Conservation (phyloP, 2,888 invertebrate species). For the Gari tellinella region DNA sequence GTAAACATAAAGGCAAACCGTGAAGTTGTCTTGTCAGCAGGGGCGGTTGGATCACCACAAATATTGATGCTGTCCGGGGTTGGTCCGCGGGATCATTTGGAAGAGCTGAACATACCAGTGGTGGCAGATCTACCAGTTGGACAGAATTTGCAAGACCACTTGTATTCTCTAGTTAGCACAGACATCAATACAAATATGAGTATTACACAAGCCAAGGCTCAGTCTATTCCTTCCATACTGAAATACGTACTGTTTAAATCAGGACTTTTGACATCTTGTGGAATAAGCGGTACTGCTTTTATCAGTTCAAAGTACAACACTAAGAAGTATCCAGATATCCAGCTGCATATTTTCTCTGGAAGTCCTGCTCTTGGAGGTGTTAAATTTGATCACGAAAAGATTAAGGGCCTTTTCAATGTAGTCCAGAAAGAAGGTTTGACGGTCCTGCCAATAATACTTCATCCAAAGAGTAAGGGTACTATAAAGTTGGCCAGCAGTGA, state of each 20-base stretch:
- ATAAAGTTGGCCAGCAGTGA: conserved; percentile 91
- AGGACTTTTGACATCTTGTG: conserved; percentile 18
- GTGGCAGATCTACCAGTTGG: conserved; percentile 80
- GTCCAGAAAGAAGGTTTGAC: conserved; percentile 14
- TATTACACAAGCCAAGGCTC: conserved; percentile 13
- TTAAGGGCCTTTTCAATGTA: conserved; percentile 12
- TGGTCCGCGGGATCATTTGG: conserved; percentile 81
- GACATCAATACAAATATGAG: conserved; percentile 29
- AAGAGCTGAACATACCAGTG: conserved; percentile 76
- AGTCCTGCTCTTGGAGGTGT: background rate
- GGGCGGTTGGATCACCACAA: conserved; percentile 82
- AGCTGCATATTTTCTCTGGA: conserved; percentile 22
- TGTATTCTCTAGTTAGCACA: conserved; percentile 22
- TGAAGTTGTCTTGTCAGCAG: conserved; percentile 82
- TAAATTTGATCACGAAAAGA: conserved; percentile 4
- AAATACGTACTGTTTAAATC: conserved; percentile 23
- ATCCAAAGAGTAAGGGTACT: conserved; percentile 91
- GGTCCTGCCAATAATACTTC: conserved; percentile 28
- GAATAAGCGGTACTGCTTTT: conserved; percentile 19
- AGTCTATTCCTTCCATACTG: conserved; percentile 1
- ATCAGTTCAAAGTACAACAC: conserved; percentile 10
- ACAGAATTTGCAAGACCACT: conserved; percentile 79
- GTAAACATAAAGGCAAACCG: conserved; percentile 61
- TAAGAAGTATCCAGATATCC: conserved; percentile 41
- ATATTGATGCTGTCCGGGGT: conserved; percentile 82